These are phyloP conservation scores for Hydrochoerus hydrochaeris DNA, from an alignment of 2,113 vertebrate species.

Conservation along the genomic window DNA sequence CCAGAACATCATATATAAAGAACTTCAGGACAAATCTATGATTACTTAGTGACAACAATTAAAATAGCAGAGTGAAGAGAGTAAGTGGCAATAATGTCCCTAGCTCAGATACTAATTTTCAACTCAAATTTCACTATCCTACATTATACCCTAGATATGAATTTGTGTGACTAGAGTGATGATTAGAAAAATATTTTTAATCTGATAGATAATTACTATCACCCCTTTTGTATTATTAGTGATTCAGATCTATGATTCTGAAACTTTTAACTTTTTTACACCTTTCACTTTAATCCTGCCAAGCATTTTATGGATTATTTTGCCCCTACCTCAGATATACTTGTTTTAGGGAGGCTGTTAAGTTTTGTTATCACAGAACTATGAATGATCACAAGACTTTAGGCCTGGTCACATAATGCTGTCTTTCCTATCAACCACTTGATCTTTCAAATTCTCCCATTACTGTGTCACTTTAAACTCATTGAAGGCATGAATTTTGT, in stretches of 20 bases:
- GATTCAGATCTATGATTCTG: background rate
- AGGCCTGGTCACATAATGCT: background rate
- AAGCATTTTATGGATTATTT: background rate
- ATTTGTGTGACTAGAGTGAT: background rate
- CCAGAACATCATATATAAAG: background rate
- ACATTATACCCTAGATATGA: background rate
- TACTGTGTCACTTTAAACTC: background rate
- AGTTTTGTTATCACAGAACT: background rate
- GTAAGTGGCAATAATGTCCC: background rate
- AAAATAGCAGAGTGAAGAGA: background rate
- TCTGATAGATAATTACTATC: background rate
- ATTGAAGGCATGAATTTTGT: background rate
- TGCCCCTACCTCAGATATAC: background rate
- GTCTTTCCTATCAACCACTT: background rate
- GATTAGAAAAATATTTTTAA: background rate
- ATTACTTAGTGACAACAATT: background rate
- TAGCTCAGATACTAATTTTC: background rate
- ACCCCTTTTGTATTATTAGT: background rate
- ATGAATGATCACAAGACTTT: background rate
- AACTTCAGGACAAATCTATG: background rate
- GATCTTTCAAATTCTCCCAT: background rate
- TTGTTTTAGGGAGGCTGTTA: background rate
- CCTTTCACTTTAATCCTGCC: background rate
- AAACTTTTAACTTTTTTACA: background rate
- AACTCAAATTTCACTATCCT: background rate